A percentile compares a stretch with the other conserved stretches of the same genome.
These are phyloP conservation scores for Callorhinus ursinus DNA, from an alignment of 2,113 vertebrate species.

Conservation along the genomic window DNA sequence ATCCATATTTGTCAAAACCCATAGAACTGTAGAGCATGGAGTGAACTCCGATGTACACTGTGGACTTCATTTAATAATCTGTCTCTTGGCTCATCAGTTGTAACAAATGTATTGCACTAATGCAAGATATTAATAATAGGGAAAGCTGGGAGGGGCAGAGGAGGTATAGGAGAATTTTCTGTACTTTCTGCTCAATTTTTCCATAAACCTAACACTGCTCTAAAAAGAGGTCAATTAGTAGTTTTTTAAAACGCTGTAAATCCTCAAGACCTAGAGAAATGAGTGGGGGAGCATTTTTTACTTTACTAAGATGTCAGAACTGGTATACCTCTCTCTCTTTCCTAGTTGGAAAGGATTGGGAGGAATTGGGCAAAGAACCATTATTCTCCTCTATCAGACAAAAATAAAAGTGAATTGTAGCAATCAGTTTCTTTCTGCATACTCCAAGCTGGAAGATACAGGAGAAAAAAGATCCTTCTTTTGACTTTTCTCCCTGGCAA, in stretches of 20 bases:
- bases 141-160: not conserved
- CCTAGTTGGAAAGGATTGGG: not conserved
- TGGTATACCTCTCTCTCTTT: not conserved
- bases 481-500: slow-evolving; percentile 72
- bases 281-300: not conserved
- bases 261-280: not conserved
- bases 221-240: not conserved
- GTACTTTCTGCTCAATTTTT: not conserved
- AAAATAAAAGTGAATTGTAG: slow-evolving; percentile 43
- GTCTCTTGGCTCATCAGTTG: not conserved
- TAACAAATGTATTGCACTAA: not conserved
- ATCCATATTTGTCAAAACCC: not conserved
- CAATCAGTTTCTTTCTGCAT: slow-evolving; percentile 31
- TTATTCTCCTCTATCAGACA: slow-evolving; percentile 36
- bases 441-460: slow-evolving; percentile 26
- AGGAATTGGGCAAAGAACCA: not conserved
- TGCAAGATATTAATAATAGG: not conserved
- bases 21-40: not conserved
- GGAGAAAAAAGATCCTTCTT: slow-evolving; percentile 53
- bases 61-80: not conserved
- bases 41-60: not conserved
- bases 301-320: not conserved
- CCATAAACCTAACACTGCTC: not conserved
- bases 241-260: not conserved
- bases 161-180: not conserved